A percentile compares a stretch with the other conserved stretches of the same genome.
Conservation (phyloP, 2,888 invertebrate species). For the Lamellibrachia satsuma region DNA sequence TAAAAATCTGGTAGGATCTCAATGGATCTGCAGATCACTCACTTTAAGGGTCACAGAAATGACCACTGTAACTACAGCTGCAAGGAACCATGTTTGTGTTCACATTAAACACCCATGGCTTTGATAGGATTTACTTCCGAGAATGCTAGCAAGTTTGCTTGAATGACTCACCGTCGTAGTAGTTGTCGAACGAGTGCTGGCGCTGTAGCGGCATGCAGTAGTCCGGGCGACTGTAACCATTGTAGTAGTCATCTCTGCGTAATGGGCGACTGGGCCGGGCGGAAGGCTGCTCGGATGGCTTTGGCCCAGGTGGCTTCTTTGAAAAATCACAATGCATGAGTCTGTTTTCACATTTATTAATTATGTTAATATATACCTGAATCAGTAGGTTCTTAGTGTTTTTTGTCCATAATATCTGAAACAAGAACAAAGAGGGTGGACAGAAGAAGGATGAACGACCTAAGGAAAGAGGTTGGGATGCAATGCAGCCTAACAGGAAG, state of each 20-base stretch:
- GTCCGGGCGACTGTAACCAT: constrained; percentile 44
- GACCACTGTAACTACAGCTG: neutral
- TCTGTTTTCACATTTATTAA: no score
- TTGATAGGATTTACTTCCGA: neutral
- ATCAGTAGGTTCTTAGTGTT: no score
- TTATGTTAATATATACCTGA: no score
- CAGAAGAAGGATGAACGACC: no score
- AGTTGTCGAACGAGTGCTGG: constrained; percentile 57
- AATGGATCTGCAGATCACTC: no score
- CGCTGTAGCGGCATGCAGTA: constrained; percentile 48
- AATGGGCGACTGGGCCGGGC: neutral
- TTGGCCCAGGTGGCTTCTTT: constrained; percentile 59
- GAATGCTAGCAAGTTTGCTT: neutral
- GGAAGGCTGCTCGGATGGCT: constrained; percentile 51
- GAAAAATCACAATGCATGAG: neutral
- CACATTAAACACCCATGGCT: no score
- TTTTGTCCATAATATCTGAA: no score
- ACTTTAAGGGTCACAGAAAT: no score
- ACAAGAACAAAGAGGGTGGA: no score
- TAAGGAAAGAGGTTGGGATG: no score
- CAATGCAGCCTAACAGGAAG: no score
- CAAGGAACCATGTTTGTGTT: neutral
- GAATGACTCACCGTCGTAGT: constrained; percentile 45
- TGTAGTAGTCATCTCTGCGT: constrained; percentile 20
- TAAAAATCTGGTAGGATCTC: no score